Percentiles rank a stretch among this genome's conserved stretches.
phyloP scores from a whole-genome alignment of 2,888 invertebrate genomes.

The Cosmorhoe ocellata region DNA sequence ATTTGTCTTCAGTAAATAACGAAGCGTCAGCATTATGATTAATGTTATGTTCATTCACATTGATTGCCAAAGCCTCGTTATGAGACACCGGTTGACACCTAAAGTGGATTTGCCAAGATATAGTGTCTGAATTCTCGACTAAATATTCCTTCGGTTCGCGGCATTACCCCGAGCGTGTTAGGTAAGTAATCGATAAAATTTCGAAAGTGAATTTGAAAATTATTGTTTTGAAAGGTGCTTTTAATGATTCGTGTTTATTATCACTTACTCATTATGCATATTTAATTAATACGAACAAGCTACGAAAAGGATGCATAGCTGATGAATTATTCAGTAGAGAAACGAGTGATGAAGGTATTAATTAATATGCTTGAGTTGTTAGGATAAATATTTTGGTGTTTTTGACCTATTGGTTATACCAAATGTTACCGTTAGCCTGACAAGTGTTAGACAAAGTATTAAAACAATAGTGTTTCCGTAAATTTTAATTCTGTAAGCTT shows the following conservation, averaged over 20 bases:
- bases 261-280: conserved; percentile 40
- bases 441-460: no score
- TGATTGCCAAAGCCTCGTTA: conserved; percentile 53
- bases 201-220: conserved; percentile 37
- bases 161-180: conserved; percentile 14
- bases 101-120: conserved; percentile 50
- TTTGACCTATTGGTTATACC: no score
- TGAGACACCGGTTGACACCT: conserved; percentile 47
- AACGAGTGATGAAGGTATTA: conserved; percentile 31
- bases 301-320: conserved; percentile 38
- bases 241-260: conserved; percentile 24
- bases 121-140: conserved; percentile 30
- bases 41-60: conserved; percentile 52
- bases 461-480: no score
- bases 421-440: no score
- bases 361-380: background rate
- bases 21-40: conserved; percentile 60
- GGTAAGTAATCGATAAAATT: conserved; percentile 10
- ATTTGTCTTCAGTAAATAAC: conserved; percentile 59
- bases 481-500: no score
- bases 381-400: no score
- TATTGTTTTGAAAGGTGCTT: conserved; percentile 33
- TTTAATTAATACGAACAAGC: conserved; percentile 36
- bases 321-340: conserved; percentile 60
- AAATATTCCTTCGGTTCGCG: conserved; percentile 15